Evolutionary conservation across 2,113 vertebrate species (phyloP), one percentile per base, ranked within the genome.

Genomic region (Pluvianellus socialis): DNA sequence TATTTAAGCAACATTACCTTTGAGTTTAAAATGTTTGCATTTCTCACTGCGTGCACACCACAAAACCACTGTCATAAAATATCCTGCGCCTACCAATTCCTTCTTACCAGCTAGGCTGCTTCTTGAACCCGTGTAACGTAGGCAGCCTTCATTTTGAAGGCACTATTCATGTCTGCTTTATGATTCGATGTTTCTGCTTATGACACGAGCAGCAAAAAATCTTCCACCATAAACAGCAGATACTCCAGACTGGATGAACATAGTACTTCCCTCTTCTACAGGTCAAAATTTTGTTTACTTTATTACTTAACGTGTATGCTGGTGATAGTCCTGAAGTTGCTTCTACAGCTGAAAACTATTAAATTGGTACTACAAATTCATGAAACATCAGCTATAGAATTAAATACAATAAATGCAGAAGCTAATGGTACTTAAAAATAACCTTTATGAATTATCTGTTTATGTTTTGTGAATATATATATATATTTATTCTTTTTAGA

Each of bases 1-100:
- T 95, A 94, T 91, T 94, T 88, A 63, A 90, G 90, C 73, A 72
- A 76, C 23, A 74, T 89, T 92, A 66, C 86, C 79, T 96, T 94
- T 3, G n/a, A 84, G 55, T 74, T 88, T 62, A 88, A 95, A 28
- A 62, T 38, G 44, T 50, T 86, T 86, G 56, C 20, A 63, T 75
- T 87, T 93, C 92, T 91, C 73, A 24, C 55, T 74, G 70, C 22
- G 90, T 49, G 47, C 91, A 71, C 13, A 86, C 19, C 75, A 58
- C 92, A 84, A 79, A 24, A 81, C 55, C 15, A 4, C 35, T 80
- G 12, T 38, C 73, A 92, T 61, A 94, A 90, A 94, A 24, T 23
- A 89, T 63, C 75, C 55, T 8, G 7, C 79, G 86, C 68, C 76
- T 23, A 30, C 56, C 45, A 58, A 26, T 80, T 91, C n/a, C 38